Percentiles rank a stretch among this genome's conserved stretches.
phyloP scores from a whole-genome alignment of 2,797 vertebrate genomes.

The Ctenopoma kingsleyae region DNA sequence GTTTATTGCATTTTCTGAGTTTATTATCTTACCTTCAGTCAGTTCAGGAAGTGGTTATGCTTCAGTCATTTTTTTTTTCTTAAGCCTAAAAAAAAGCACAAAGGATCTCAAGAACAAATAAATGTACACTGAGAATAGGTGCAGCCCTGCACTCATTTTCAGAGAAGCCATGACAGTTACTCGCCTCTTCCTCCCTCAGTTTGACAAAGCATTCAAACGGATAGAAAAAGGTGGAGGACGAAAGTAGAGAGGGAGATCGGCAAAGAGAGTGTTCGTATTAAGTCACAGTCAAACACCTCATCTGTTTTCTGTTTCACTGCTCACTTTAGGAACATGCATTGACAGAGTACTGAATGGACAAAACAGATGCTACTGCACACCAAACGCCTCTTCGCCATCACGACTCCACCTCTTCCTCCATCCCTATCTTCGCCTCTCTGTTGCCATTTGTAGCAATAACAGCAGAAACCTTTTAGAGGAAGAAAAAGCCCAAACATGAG shows the following conservation, averaged over 20 bases:
- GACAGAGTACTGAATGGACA: constrained; percentile 5
- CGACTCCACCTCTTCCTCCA: constrained; percentile 39
- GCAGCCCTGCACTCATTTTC: constrained; percentile 9
- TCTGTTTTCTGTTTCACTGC: constrained; percentile 18
- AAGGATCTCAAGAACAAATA: constrained; percentile 30
- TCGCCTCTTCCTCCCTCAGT: constrained; percentile 28
- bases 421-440: constrained; percentile 55
- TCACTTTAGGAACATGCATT: background rate
- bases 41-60: constrained; percentile 14
- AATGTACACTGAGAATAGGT: constrained; percentile 11
- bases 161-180: background rate
- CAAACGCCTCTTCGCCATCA: constrained; percentile 30
- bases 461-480: constrained; percentile 65
- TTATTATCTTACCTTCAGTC: constrained; percentile 1
- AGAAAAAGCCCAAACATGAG: constrained; percentile 55
- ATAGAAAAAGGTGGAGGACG: constrained; percentile 29
- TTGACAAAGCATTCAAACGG: constrained; percentile 7
- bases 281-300: background rate
- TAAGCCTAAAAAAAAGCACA: constrained; percentile 59
- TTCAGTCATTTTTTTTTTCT: constrained; percentile 16
- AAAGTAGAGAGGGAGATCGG: constrained; percentile 3
- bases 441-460: constrained; percentile 85
- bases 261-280: background rate
- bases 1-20: background rate
- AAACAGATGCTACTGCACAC: constrained; percentile 17